These are phyloP conservation scores for Sturnus vulgaris DNA, from an alignment of 2,113 vertebrate genomes.

Conservation along the genomic window DNA sequence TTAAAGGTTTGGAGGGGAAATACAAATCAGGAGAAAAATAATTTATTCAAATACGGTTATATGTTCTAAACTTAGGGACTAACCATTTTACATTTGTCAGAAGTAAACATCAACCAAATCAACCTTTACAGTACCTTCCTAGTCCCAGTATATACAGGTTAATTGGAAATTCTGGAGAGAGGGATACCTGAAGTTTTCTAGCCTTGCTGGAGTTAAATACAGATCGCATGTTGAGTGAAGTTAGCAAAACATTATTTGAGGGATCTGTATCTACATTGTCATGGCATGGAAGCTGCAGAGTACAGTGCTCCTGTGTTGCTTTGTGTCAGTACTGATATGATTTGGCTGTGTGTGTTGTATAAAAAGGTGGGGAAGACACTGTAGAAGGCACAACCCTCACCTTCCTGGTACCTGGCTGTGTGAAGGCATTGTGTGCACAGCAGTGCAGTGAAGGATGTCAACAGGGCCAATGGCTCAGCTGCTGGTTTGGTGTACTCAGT, in stretches of 20 bases:
- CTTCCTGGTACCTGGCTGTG: not conserved
- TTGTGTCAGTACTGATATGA: not conserved
- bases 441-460: rapidly evolving
- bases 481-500: not conserved
- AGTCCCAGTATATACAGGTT: not conserved
- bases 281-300: not conserved
- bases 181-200: not conserved
- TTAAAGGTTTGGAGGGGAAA: not conserved
- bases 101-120: not conserved
- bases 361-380: not conserved
- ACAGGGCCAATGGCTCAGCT: not conserved
- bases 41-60: not conserved
- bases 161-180: not conserved
- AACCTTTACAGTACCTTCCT: not conserved
- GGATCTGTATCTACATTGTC: rapidly evolving
- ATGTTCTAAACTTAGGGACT: not conserved
- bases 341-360: not conserved
- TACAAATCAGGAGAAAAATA: not conserved
- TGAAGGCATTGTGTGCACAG: not conserved
- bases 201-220: not conserved
- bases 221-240: not conserved
- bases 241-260: not conserved
- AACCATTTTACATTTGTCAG: not conserved
- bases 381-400: not conserved
- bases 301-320: not conserved